These are phyloP conservation scores for Adelognathus sp. DNA, from an alignment of 2,888 invertebrate species.

Conservation along the genomic window DNA sequence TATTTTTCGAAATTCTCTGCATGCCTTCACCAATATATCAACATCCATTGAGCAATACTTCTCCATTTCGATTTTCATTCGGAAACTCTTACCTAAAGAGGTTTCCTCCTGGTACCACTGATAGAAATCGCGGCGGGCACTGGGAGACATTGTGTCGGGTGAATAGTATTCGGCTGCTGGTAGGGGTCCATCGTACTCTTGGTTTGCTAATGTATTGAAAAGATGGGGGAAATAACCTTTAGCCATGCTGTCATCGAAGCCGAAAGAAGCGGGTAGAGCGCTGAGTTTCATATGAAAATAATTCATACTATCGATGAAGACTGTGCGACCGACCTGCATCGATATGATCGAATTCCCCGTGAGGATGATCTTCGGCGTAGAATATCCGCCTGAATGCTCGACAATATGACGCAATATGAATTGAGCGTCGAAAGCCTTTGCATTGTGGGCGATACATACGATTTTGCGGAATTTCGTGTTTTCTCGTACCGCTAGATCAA, in stretches of 20 bases:
- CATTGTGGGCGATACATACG: conserved; percentile 50
- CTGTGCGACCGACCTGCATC: conserved; percentile 45
- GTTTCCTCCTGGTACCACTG: conserved; percentile 61
- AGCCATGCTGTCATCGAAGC: conserved; percentile 51
- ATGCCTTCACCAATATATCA: conserved; percentile 66
- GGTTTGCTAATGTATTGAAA: conserved; percentile 62
- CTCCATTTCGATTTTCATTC: conserved; percentile 67
- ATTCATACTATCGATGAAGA: conserved; percentile 66
- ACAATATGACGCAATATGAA: conserved; percentile 42
- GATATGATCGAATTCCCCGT: conserved; percentile 60
- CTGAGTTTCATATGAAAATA: conserved; percentile 68
- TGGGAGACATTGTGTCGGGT: conserved; percentile 59
- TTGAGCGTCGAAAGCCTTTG: conserved; percentile 44
- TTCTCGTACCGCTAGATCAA: conserved; percentile 28
- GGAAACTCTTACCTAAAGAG: conserved; percentile 55
- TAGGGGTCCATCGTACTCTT: conserved; percentile 60
- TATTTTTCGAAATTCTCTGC: conserved; percentile 64
- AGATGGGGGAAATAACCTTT: conserved; percentile 67
- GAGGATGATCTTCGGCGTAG: conserved; percentile 60
- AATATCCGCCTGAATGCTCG: not conserved
- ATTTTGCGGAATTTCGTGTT: conserved; percentile 16
- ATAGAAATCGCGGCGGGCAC: conserved; percentile 53
- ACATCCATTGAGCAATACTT: conserved; percentile 64
- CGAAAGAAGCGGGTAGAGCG: conserved; percentile 67
- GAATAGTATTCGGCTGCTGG: conserved; percentile 59